Percentiles rank a stretch among this genome's conserved stretches.
Conservation (phyloP, 2,888 invertebrate genomes). For the Cybosia mesomella region DNA sequence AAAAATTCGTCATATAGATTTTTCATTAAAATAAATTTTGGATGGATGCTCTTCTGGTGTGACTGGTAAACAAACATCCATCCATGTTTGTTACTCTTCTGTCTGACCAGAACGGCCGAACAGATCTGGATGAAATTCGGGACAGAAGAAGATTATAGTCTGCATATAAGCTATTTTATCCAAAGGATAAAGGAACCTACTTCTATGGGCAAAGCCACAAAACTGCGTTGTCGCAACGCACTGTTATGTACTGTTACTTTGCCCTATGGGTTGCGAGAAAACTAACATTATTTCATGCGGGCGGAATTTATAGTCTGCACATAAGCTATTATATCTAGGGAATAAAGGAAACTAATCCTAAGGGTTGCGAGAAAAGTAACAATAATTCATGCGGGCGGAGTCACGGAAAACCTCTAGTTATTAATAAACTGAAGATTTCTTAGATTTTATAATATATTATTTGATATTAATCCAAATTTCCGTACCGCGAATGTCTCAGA, state of each 20-base stretch:
- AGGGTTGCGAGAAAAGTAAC: too few species aligned
- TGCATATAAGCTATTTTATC: too few species aligned
- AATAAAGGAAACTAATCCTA: too few species aligned
- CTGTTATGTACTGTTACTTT: too few species aligned
- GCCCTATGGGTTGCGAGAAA: too few species aligned
- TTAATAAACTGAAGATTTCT: neutral
- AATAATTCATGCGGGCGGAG: neutral
- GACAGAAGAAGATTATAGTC: neutral
- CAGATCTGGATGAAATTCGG: neutral
- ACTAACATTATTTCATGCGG: too few species aligned
- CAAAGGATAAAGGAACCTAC: too few species aligned
- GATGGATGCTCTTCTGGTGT: neutral
- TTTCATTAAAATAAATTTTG: neutral
- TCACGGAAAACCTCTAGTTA: neutral
- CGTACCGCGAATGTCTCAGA: neutral
- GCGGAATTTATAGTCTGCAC: too few species aligned
- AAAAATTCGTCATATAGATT: neutral
- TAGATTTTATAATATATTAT: neutral
- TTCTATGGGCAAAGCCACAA: too few species aligned
- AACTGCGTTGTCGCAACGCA: too few species aligned
- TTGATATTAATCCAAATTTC: neutral
- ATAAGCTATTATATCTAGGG: too few species aligned
- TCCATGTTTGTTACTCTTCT: neutral
- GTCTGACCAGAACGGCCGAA: neutral
- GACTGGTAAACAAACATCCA: neutral